Evolutionary conservation across 1,140 invertebrate genomes (phyloP).

Genomic region (Megalopta genalis): DNA sequence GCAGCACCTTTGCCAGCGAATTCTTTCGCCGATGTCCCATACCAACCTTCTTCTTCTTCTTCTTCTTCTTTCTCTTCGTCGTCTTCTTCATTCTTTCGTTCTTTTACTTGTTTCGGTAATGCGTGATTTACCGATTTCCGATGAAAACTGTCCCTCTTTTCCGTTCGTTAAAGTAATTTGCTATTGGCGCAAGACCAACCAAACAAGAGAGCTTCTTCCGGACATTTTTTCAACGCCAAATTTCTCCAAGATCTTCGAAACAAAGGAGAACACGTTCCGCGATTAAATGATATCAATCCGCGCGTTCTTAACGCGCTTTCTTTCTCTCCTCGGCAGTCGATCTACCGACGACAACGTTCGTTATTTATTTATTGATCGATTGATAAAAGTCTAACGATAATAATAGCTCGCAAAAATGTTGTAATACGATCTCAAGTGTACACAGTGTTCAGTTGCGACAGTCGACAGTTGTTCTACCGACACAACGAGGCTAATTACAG

Average conservation of each 20-base stretch:
- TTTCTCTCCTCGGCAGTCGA: background rate
- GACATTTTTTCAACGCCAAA: conserved; percentile 12
- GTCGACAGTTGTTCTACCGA: too few relatives aligned
- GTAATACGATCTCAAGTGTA: too few relatives aligned
- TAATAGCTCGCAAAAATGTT: too few relatives aligned
- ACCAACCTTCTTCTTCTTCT: too few relatives aligned
- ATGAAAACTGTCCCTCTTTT: conserved; percentile 57
- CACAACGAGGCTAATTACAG: too few relatives aligned
- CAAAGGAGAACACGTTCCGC: conserved; percentile 31
- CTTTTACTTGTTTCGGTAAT: conserved; percentile 33
- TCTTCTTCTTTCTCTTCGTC: too few relatives aligned
- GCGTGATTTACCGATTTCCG: conserved; percentile 59
- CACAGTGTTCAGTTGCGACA: too few relatives aligned
- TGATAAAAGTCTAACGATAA: too few relatives aligned
- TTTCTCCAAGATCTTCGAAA: conserved; percentile 36
- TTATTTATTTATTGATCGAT: too few relatives aligned
- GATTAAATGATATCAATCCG: conserved; percentile 41
- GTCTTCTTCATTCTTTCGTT: too few relatives aligned
- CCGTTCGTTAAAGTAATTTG: conserved; percentile 70
- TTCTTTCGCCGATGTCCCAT: conserved; percentile 39
- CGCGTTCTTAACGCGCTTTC: background rate
- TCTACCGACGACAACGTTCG: background rate
- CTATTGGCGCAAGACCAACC: conserved; percentile 60
- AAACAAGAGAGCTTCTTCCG: conserved; percentile 28
- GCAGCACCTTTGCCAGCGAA: conserved; percentile 46